These are phyloP conservation scores for Perca fluviatilis DNA, from an alignment of 2,113 vertebrate genomes.

Conservation along the genomic window DNA sequence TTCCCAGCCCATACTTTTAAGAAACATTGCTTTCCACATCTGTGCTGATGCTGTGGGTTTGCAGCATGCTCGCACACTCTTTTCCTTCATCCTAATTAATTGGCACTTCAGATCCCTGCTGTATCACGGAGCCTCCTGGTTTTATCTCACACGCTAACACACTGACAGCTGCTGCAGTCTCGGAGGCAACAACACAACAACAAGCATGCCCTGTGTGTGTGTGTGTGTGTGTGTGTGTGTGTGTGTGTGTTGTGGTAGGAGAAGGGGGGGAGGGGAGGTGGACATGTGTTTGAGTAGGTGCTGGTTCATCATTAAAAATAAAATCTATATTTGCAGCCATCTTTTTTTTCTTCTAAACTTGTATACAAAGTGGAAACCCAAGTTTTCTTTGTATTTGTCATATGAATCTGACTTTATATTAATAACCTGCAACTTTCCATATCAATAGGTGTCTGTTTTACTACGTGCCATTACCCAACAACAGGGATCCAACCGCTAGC, in stretches of 20 bases:
- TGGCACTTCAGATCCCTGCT: constrained; percentile 66
- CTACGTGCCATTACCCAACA: not conserved
- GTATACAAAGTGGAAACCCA: not conserved
- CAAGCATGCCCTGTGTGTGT: not conserved
- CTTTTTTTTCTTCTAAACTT: not conserved
- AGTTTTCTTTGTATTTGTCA: not conserved
- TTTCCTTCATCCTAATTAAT: constrained; percentile 70
- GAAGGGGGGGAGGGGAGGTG: not conserved
- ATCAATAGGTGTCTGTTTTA: not conserved
- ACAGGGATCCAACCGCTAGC: not conserved
- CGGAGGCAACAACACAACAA: constrained; percentile 55
- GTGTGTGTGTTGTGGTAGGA: not conserved
- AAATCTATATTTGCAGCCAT: constrained; percentile 5
- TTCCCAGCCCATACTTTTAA: constrained; percentile 16
- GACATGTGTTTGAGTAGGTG: constrained; percentile 11
- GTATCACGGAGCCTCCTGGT: constrained; percentile 57
- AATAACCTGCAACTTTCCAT: not conserved
- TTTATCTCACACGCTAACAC: constrained; percentile 59
- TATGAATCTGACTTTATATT: not conserved
- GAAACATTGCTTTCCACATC: constrained; percentile 42
- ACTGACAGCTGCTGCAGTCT: constrained; percentile 67
- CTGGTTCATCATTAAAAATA: not conserved
- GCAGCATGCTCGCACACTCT: constrained; percentile 23
- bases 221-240: constrained; percentile 6
- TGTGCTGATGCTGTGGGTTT: constrained; percentile 52